Conservation (phyloP, 1,140 invertebrate species). For the Anadara kagoshimensis region DNA sequence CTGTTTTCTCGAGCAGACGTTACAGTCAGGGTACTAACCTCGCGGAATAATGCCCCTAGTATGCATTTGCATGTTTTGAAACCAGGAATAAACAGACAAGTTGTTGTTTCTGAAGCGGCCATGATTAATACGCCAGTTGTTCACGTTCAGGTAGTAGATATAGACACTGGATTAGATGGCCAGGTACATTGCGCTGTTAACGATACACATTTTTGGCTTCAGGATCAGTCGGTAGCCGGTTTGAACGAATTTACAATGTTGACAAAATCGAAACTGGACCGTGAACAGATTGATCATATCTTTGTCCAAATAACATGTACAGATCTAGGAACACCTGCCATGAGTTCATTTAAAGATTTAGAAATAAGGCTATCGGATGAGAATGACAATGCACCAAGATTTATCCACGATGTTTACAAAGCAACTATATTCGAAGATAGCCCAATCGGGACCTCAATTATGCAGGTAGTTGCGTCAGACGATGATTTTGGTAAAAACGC, state of each 20-base stretch:
- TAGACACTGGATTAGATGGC: conserved; percentile 48
- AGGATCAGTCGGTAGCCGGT: conserved; percentile 41
- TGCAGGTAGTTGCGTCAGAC: conserved; percentile 85
- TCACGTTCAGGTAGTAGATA: conserved; percentile 48
- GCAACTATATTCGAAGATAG: conserved; percentile 88
- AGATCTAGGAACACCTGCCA: conserved; percentile 52
- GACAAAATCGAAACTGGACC: conserved; percentile 43
- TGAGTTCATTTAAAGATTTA: conserved; percentile 47
- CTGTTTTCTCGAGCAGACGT: conserved; percentile 77
- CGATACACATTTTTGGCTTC: conserved; percentile 38
- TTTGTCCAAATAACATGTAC: conserved; percentile 72
- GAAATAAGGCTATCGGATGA: conserved; percentile 54
- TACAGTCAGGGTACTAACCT: conserved; percentile 88
- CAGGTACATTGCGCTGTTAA: conserved; percentile 37
- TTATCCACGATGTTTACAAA: conserved; percentile 84
- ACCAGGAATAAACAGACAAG: conserved; percentile 35
- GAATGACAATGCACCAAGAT: conserved; percentile 84
- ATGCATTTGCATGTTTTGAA: conserved; percentile 86
- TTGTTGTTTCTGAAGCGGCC: conserved; percentile 46
- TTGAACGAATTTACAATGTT: conserved; percentile 48
- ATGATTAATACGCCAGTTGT: conserved; percentile 47
- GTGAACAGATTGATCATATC: conserved; percentile 49
- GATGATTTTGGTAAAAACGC: conserved; percentile 94
- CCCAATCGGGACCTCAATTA: conserved; percentile 80
- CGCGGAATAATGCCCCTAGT: conserved; percentile 87